Conservation (phyloP, 1,140 invertebrate genomes). For the Sarcophaga bullata region DNA sequence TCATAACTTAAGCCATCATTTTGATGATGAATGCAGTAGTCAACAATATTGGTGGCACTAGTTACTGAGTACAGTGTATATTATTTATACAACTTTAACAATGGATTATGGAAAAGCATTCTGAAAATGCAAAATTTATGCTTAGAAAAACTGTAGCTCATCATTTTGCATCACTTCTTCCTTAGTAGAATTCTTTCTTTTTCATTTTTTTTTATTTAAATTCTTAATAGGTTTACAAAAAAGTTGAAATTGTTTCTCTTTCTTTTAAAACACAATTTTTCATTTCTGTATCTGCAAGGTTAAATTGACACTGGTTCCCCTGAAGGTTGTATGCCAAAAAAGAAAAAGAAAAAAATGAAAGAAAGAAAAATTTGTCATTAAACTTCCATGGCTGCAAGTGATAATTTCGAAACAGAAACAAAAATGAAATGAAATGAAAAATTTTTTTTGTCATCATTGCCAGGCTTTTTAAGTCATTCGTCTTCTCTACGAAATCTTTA, state of each 20-base stretch:
- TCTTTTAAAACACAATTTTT: neutral
- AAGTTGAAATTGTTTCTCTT: neutral
- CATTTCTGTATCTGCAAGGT: neutral
- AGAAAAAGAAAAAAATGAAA: too few relatives aligned
- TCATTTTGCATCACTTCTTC: neutral
- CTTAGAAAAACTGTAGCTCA: neutral
- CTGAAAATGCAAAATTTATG: neutral
- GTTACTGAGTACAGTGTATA: neutral
- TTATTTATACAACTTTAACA: neutral
- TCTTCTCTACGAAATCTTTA: neutral
- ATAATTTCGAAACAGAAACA: neutral
- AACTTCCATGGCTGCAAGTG: conserved; percentile 14
- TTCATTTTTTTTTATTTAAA: neutral
- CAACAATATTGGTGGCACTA: neutral
- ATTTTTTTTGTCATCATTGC: neutral
- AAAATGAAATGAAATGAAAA: too few relatives aligned
- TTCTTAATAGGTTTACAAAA: neutral
- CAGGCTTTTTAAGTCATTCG: too few relatives aligned
- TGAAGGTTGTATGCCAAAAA: neutral
- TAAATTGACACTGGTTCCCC: neutral
- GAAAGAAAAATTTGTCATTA: neutral
- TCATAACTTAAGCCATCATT: too few relatives aligned
- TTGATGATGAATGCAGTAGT: too few relatives aligned
- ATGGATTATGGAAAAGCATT: neutral
- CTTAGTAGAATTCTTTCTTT: too few relatives aligned